phyloP scores from a whole-genome alignment of 1,140 invertebrate genomes.

The Bradysia coprophila region DNA sequence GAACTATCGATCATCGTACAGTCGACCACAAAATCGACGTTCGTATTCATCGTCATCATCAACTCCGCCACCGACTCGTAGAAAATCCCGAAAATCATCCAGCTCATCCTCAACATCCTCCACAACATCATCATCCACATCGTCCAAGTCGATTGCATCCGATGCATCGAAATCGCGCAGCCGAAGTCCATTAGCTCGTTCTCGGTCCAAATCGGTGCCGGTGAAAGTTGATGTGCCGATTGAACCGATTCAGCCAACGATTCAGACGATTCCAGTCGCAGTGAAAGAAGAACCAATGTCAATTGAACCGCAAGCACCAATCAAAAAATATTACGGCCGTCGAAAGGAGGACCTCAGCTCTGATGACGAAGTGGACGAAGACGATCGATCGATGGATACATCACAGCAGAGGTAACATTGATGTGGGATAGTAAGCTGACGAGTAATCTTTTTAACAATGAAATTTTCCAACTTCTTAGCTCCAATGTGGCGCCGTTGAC shows the following conservation, averaged over 20 bases:
- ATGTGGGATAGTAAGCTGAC: slow-evolving; percentile 11
- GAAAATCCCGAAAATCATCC: slow-evolving; percentile 23
- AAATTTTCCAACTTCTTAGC: slow-evolving; percentile 1
- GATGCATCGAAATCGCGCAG: slow-evolving; percentile 24
- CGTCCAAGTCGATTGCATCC: slow-evolving; percentile 20
- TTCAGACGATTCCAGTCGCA: not conserved
- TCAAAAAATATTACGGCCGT: slow-evolving; percentile 43
- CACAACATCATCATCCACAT: slow-evolving; percentile 15
- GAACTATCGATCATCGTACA: slow-evolving; percentile 4
- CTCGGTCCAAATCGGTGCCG: slow-evolving; percentile 23
- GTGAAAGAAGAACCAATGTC: slow-evolving; percentile 7
- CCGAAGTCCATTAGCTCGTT: slow-evolving; percentile 14
- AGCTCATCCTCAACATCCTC: slow-evolving; percentile 22
- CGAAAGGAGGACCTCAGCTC: slow-evolving; percentile 33
- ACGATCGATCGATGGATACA: not conserved
- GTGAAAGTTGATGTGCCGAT: not conserved
- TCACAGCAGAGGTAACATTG: slow-evolving; percentile 6
- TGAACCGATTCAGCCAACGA: slow-evolving; percentile 3
- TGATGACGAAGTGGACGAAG: not conserved
- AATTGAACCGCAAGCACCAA: slow-evolving; percentile 15
- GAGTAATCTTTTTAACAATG: not conserved
- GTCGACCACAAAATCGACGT: slow-evolving; percentile 2
- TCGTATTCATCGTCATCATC: slow-evolving; percentile 10
- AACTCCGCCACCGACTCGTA: too few relatives aligned
- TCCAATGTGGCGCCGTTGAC: not conserved